Conservation (phyloP, 1,140 invertebrate genomes). For the Hetaerina americana region DNA sequence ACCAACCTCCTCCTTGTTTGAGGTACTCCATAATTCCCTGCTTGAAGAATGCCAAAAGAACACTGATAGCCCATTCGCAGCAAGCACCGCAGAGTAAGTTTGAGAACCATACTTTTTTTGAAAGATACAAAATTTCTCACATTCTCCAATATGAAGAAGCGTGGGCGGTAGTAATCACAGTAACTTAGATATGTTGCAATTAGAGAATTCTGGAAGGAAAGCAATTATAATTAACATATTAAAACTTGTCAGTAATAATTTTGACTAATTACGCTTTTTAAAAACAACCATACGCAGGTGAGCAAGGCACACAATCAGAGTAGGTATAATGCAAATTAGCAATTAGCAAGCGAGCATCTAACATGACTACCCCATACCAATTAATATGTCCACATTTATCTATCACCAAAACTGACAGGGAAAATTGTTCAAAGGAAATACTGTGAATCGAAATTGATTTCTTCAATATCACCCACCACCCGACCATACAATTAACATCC, state of each 20-base stretch:
- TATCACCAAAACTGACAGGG: no score
- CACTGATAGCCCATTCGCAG: constrained; percentile 80
- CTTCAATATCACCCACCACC: no score
- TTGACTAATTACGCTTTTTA: no score
- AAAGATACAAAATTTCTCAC: constrained; percentile 75
- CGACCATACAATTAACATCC: no score
- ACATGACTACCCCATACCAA: no score
- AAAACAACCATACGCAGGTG: no score
- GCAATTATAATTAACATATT: constrained; percentile 6
- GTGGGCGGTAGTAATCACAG: constrained; percentile 75
- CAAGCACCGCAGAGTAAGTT: constrained; percentile 62
- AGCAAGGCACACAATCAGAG: no score
- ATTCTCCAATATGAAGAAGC: constrained; percentile 77
- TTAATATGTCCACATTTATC: no score
- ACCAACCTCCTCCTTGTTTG: constrained; percentile 58
- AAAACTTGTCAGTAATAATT: neutral
- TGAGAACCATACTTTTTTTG: constrained; percentile 67
- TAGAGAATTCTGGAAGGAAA: constrained; percentile 53
- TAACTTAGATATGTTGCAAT: constrained; percentile 74
- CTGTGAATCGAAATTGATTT: no score
- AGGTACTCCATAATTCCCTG: constrained; percentile 74
- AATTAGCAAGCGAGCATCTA: no score
- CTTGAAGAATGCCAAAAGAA: constrained; percentile 73
- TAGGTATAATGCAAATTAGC: no score
- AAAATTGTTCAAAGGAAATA: no score